Evolutionary conservation across 2,113 vertebrate species (phyloP).

Genomic region (Polypterus senegalus): DNA sequence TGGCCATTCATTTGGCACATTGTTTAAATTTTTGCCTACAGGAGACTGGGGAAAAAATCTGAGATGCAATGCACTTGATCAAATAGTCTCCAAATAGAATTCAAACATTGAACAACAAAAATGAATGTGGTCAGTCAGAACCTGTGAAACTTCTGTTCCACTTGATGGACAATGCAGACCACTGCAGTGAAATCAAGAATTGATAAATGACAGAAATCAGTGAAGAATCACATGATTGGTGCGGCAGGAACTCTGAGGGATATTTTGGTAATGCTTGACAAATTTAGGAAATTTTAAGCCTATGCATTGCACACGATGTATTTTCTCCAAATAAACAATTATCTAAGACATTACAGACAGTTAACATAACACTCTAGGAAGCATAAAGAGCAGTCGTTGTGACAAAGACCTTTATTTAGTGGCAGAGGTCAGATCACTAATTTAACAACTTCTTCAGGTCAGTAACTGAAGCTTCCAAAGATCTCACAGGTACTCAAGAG

Average conservation of each 20-base stretch:
- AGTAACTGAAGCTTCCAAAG: neutral
- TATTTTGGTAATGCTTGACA: neutral
- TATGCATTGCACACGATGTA: neutral
- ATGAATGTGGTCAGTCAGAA: conserved; percentile 1
- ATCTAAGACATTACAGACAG: conserved; percentile 3
- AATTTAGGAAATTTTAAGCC: neutral
- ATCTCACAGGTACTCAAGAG: neutral
- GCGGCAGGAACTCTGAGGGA: neutral
- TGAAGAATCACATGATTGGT: neutral
- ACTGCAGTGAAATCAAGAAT: conserved; percentile 1
- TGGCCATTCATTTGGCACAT: conserved; percentile 6
- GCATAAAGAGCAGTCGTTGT: conserved; percentile 2
- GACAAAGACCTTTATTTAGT: conserved; percentile 3
- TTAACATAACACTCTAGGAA: conserved; percentile 2
- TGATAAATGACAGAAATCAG: conserved; percentile 1
- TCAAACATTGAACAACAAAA: neutral
- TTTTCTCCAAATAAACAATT: conserved; percentile 5
- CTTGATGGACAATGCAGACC: neutral
- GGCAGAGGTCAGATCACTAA: conserved; percentile 4
- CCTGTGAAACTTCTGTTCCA: conserved; percentile 3
- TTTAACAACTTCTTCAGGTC: neutral
- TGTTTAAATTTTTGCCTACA: conserved; percentile 14
- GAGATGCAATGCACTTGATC: neutral
- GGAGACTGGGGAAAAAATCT: conserved; percentile 5
- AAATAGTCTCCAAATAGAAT: neutral